Percentiles rank a stretch among this genome's conserved stretches.
phyloP scores from a whole-genome alignment of 2,888 invertebrate species.

The Neuroscelio doddi region DNA sequence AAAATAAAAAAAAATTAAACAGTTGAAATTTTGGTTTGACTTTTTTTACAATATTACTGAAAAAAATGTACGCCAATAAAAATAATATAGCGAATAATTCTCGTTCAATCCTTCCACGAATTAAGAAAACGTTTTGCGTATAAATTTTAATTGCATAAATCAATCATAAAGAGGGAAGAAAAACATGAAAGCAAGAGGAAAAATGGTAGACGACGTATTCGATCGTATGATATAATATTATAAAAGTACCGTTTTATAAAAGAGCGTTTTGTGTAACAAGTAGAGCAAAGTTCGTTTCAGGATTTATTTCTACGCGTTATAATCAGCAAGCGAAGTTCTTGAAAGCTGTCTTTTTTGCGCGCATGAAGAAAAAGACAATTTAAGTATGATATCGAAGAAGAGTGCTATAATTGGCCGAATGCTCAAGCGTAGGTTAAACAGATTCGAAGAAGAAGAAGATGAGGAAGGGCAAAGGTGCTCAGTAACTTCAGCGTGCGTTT shows the following conservation, averaged over 20 bases:
- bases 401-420: slow-evolving; percentile 60
- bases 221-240: slow-evolving; percentile 7
- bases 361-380: slow-evolving; percentile 56
- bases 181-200: not conserved
- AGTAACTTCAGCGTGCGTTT: slow-evolving; percentile 65
- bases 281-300: slow-evolving; percentile 22
- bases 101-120: too few relatives aligned
- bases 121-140: too few relatives aligned
- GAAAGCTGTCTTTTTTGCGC: slow-evolving; percentile 38
- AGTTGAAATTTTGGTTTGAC: too few relatives aligned
- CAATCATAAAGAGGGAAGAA: too few relatives aligned
- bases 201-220: not conserved
- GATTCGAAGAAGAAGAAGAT: slow-evolving; percentile 8
- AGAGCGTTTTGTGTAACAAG: slow-evolving; percentile 16
- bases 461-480: slow-evolving; percentile 39
- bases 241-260: slow-evolving; percentile 7
- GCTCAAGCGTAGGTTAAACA: slow-evolving; percentile 40
- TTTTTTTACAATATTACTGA: too few relatives aligned
- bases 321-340: slow-evolving; percentile 14
- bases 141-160: too few relatives aligned
- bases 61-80: too few relatives aligned
- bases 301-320: slow-evolving; percentile 10
- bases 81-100: too few relatives aligned
- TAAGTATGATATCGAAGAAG: slow-evolving; percentile 56
- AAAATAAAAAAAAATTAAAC: too few relatives aligned